Base-by-base conservation (phyloP, 2,113 vertebrate genomes). In the Nannospalax galili region DNA sequence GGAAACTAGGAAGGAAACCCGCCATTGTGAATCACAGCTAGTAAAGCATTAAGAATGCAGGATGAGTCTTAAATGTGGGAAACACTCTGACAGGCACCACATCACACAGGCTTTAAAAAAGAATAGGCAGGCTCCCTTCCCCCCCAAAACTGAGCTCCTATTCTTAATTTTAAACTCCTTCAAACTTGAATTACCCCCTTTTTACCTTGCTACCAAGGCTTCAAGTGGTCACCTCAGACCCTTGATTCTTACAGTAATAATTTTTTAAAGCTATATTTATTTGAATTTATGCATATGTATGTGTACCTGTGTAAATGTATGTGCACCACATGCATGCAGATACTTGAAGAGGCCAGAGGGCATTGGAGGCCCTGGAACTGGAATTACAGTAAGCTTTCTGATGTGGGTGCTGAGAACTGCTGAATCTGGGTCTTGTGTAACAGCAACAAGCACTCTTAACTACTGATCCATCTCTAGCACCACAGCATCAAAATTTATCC, bases 401-500 rank as follows among this genome's bases (percentile, higher is more conserved):
- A 52, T 52, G 48, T 52, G 48, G 48, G 48, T 52, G 48, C 48
- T 52, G 48, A 52, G 48, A 52, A 52, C 48, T 11, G 11, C 48
- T 11, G 11, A 52, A 52, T 11, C 11, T 52, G 48, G 48, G 48
- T 52, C 48, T 11, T 52, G 6, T 52, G 48, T 11, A 52, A 7
- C 6, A 52, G 48, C 48, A 52, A 11, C 48, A 52, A 52, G 48
- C 48, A 52, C 48, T 52, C 48, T 52, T 52, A 6, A 52, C 48
- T 52, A 11, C 48, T 52, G n/a, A n/a, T n/a, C n/a, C n/a, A n/a
- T n/a, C n/a, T n/a, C n/a, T n/a, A n/a, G n/a, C n/a, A n/a, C n/a
- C n/a, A 70, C 28, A 24, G 62, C 22, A 64, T 94, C 84, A 92
- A 84, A 93, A 22, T 78, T 79, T 75, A 94, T 58, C 77, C 35